Evolutionary conservation across 30 jellyfish, hydroid and myxozoan species (phyloP).

Genomic region (Catostylus mosaicus): DNA sequence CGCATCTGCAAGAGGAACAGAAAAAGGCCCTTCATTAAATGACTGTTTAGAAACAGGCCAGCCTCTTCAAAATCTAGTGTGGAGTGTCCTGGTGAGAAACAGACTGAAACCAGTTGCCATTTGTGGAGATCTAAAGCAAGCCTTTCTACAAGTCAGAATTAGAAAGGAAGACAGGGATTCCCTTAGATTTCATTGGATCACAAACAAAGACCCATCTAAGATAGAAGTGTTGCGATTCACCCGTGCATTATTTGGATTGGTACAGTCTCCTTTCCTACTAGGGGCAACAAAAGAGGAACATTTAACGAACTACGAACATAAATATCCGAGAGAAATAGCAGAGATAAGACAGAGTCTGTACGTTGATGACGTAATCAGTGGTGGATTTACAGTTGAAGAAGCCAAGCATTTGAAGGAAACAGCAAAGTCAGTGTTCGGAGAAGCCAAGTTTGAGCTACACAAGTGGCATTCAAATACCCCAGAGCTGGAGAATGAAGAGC

Average conservation of each 20-base stretch:
- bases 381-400: slow-evolving; percentile 32
- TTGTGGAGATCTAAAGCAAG: slow-evolving; percentile 63
- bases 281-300: slow-evolving; percentile 61
- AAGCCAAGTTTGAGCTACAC: slow-evolving; percentile 64
- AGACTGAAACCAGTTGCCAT: slow-evolving; percentile 38
- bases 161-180: slow-evolving; percentile 51
- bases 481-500: slow-evolving; percentile 52
- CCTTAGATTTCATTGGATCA: slow-evolving; percentile 33
- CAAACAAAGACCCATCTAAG: slow-evolving; percentile 21
- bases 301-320: slow-evolving; percentile 21
- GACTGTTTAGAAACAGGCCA: slow-evolving; percentile 65
- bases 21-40: slow-evolving; percentile 45
- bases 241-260: slow-evolving; percentile 63
- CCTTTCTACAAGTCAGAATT: slow-evolving; percentile 46
- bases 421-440: slow-evolving; percentile 29
- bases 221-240: slow-evolving; percentile 25
- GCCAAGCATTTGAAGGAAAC: slow-evolving; percentile 34
- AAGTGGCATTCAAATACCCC: slow-evolving; percentile 70
- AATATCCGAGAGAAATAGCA: slow-evolving; percentile 28
- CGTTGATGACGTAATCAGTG: slow-evolving; percentile 68
- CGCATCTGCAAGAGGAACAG: slow-evolving; percentile 54
- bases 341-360: slow-evolving; percentile 50
- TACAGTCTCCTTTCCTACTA: slow-evolving; percentile 71
- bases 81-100: slow-evolving; percentile 46
- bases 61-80: slow-evolving; percentile 51